Evolutionary conservation across 2,888 invertebrate species (phyloP).

Genomic region (Dryocosmus kuriphilus): DNA sequence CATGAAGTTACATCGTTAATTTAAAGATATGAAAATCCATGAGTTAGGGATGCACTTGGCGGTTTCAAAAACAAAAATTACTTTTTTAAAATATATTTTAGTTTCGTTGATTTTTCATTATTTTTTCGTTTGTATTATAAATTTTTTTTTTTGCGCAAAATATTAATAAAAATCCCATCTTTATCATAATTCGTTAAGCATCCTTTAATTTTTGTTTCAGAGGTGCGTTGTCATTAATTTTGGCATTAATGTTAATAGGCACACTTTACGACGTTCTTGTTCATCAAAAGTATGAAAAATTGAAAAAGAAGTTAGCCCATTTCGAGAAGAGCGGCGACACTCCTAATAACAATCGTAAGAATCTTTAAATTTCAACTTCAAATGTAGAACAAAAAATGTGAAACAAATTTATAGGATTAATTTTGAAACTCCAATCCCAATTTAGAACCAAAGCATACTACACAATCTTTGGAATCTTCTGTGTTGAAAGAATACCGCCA

Average conservation of each 20-base stretch:
- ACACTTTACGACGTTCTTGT: slow-evolving; percentile 72
- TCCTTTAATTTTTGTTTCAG: slow-evolving; percentile 56
- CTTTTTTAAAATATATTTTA: no score
- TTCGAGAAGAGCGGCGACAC: slow-evolving; percentile 52
- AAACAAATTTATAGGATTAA: not conserved
- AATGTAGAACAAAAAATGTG: not conserved
- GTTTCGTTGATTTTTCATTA: no score
- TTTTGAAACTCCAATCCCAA: slow-evolving; percentile 16
- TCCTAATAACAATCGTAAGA: slow-evolving; percentile 52
- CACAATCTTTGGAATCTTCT: slow-evolving; percentile 56
- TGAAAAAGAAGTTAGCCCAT: slow-evolving; percentile 45
- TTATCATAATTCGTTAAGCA: not conserved
- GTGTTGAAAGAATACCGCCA: slow-evolving; percentile 52
- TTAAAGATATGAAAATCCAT: no score
- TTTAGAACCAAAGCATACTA: slow-evolving; percentile 52
- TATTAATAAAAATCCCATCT: not conserved
- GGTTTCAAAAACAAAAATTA: no score
- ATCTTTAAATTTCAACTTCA: slow-evolving; percentile 15
- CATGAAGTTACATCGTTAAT: no score
- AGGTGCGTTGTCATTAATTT: slow-evolving; percentile 57
- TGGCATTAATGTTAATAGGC: slow-evolving; percentile 69
- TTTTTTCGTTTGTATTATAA: no score
- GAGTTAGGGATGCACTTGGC: no score
- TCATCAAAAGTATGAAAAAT: slow-evolving; percentile 59
- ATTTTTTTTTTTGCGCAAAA: no score